Percentiles rank a stretch among this genome's conserved stretches.
phyloP scores from a whole-genome alignment of 2,113 vertebrate genomes.

The Australoheros scitulus region DNA sequence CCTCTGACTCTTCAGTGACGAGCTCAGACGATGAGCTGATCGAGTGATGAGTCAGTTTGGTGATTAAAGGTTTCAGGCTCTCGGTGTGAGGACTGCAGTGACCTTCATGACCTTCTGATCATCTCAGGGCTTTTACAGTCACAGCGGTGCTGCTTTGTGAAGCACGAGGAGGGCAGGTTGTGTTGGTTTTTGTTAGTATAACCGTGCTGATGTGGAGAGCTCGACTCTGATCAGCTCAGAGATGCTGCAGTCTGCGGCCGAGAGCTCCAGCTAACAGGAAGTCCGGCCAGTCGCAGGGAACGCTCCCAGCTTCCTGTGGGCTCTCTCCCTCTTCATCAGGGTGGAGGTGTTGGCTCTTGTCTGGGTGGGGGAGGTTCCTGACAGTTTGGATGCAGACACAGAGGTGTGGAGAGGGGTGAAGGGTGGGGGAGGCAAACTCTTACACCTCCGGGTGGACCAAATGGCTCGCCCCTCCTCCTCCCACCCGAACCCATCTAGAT shows the following conservation, averaged over 20 bases:
- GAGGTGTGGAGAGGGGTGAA: conserved; percentile 11
- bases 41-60: neutral
- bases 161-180: no score
- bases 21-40: rapidly evolving
- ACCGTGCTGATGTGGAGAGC: rapidly evolving
- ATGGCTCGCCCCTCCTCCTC: neutral
- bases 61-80: neutral
- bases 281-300: neutral
- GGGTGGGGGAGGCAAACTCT: conserved; percentile 12
- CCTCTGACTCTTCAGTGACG: neutral
- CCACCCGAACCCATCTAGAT: neutral
- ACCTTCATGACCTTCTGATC: neutral
- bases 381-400: neutral
- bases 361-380: neutral
- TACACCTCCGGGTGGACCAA: conserved; percentile 34
- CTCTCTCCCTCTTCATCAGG: neutral
- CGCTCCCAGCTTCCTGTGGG: neutral
- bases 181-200: neutral
- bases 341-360: neutral
- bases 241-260: no score
- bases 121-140: no score
- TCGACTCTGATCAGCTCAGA: no score
- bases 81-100: no score
- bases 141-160: neutral
- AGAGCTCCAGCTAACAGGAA: neutral